These are phyloP conservation scores for Rhipidura dahli DNA, from an alignment of 2,113 vertebrate genomes.

Conservation along the genomic window DNA sequence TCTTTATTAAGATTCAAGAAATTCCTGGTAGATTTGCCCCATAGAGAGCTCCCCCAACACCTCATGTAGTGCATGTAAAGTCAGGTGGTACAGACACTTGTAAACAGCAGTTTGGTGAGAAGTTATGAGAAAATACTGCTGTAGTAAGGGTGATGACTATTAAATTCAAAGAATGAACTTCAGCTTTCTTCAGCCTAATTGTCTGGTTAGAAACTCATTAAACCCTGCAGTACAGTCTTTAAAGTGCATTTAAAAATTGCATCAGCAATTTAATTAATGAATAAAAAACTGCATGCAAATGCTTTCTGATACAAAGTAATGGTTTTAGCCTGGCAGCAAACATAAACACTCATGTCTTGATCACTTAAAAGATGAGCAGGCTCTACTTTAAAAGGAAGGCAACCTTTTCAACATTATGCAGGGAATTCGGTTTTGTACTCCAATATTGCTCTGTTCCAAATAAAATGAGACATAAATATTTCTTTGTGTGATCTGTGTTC, in stretches of 20 bases:
- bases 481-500: neutral
- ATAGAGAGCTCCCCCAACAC: neutral
- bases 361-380: neutral
- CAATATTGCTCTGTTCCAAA: neutral
- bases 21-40: neutral
- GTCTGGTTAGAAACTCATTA: neutral
- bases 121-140: neutral
- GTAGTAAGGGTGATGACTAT: neutral
- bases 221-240: neutral
- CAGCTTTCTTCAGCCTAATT: neutral
- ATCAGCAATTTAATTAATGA: neutral
- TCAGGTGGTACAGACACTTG: neutral
- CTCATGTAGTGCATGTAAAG: neutral
- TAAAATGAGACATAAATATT: neutral
- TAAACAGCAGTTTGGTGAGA: neutral
- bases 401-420: neutral
- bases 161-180: neutral
- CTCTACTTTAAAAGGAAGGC: neutral
- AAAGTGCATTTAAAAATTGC: neutral
- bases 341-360: neutral
- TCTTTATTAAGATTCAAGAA: neutral
- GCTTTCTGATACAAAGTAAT: neutral
- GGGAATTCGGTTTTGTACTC: neutral
- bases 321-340: neutral
- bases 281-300: neutral